These are phyloP conservation scores for Rafetus swinhoei DNA, from an alignment of 2,113 vertebrate species.

Conservation along the genomic window DNA sequence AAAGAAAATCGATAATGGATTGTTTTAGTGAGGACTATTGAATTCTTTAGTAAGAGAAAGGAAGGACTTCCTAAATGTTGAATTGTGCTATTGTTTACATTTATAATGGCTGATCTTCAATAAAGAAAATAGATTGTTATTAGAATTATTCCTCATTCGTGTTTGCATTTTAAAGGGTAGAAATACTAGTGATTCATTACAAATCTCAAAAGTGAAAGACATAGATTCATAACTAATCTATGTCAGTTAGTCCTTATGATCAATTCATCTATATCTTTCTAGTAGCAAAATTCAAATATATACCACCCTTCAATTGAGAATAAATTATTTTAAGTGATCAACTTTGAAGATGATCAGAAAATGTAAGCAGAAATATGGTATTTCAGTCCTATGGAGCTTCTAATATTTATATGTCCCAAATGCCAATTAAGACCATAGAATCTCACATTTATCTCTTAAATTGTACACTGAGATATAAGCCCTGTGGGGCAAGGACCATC, in stretches of 20 bases:
- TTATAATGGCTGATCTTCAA: slow-evolving; percentile 34
- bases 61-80: slow-evolving; percentile 40
- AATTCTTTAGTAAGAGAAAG: slow-evolving; percentile 43
- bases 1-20: slow-evolving; percentile 44
- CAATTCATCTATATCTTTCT: background rate
- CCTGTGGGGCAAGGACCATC: background rate
- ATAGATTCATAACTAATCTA: no score
- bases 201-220: background rate
- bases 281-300: background rate
- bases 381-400: background rate
- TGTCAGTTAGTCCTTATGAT: background rate
- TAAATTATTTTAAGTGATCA: background rate
- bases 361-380: no score
- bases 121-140: background rate
- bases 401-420: accelerated
- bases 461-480: background rate
- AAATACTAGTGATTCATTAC: background rate
- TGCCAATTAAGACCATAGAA: accelerated
- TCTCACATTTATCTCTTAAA: background rate
- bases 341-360: background rate
- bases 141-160: slow-evolving; percentile 2
- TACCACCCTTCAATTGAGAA: background rate
- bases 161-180: background rate
- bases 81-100: slow-evolving; percentile 33
- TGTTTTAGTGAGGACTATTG: background rate